Conservation (phyloP, 2,797 vertebrate genomes). For the Channa striata region DNA sequence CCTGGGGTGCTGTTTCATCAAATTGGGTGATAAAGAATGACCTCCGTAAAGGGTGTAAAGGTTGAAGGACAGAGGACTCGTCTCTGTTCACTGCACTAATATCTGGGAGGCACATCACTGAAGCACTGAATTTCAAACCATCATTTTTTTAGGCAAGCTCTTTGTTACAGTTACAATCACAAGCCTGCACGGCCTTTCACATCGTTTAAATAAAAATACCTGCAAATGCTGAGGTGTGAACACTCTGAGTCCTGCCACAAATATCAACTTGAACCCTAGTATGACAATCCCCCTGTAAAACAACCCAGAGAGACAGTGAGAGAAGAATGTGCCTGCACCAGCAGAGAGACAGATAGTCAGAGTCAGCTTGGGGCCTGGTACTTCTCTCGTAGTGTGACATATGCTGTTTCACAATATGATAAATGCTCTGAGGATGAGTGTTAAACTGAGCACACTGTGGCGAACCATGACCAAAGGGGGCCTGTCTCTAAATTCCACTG, state of each 20-base stretch:
- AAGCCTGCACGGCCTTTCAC: constrained; percentile 5
- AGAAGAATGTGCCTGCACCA: constrained; percentile 27
- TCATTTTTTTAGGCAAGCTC: no score
- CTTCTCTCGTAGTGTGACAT: constrained; percentile 45
- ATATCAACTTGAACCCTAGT: no score
- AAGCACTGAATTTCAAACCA: no score
- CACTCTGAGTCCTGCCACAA: no score
- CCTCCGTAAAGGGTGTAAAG: no score
- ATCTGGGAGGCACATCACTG: no score
- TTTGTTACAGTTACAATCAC: no score
- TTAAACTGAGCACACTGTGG: constrained; percentile 36
- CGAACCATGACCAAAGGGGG: constrained; percentile 14
- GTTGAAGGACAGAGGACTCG: no score
- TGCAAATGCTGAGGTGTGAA: constrained; percentile 11
- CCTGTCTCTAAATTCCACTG: constrained; percentile 30
- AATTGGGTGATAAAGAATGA: no score
- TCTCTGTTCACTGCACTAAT: no score
- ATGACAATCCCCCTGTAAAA: constrained; percentile 7
- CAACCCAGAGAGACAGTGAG: constrained; percentile 5
- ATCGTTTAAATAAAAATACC: constrained; percentile 9
- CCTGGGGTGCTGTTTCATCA: no score
- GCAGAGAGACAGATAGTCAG: constrained; percentile 38
- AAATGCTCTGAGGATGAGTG: constrained; percentile 46
- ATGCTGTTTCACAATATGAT: constrained; percentile 57
- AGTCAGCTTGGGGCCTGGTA: constrained; percentile 31